phyloP scores from a whole-genome alignment of 92 coral and sea anemone genomes.

The Desmophyllum pertusum region DNA sequence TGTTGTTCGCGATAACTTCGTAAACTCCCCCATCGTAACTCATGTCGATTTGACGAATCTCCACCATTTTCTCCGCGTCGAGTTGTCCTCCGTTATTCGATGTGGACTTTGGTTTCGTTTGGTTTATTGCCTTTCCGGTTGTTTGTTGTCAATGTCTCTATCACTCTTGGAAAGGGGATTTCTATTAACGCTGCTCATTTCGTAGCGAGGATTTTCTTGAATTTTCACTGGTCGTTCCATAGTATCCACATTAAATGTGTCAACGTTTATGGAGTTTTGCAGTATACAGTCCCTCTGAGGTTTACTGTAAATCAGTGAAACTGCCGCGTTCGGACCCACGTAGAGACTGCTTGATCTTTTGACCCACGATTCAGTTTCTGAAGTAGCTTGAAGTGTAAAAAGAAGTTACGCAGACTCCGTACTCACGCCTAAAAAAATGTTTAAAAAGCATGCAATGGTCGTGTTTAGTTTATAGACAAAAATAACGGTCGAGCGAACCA shows the following conservation, averaged over 20 bases:
- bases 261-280: background rate
- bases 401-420: background rate
- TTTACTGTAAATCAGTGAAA: background rate
- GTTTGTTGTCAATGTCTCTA: background rate
- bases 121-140: background rate
- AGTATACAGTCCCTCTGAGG: background rate
- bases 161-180: background rate
- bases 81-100: background rate
- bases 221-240: background rate
- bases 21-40: slow-evolving; percentile 1
- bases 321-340: background rate
- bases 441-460: background rate
- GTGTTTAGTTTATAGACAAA: background rate
- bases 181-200: background rate
- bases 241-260: background rate
- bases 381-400: too few species aligned
- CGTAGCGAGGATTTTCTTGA: background rate
- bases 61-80: slow-evolving; percentile 16
- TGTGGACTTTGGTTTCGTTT: background rate
- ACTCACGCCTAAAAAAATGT: background rate
- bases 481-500: background rate
- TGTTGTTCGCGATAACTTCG: slow-evolving; percentile 4
- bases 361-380: background rate
- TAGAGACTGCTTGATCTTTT: background rate
- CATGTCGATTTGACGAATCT: slow-evolving; percentile 21